These are phyloP conservation scores for Pungitius pungitius DNA, from an alignment of 2,113 vertebrate species.

Conservation along the genomic window DNA sequence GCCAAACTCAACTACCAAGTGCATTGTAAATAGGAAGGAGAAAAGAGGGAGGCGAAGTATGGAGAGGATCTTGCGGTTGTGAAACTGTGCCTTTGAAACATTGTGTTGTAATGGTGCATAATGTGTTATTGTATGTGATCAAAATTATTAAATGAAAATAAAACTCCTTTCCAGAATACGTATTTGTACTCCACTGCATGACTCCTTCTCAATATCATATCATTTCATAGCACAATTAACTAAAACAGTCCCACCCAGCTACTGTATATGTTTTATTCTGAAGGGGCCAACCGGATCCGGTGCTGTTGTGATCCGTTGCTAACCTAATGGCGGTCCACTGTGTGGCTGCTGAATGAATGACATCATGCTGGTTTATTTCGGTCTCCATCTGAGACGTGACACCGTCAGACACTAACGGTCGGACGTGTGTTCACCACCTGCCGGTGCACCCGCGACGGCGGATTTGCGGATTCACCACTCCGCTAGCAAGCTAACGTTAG, in stretches of 20 bases:
- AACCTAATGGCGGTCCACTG: neutral
- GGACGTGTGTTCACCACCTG: neutral
- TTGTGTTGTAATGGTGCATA: neutral
- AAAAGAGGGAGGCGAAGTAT: neutral
- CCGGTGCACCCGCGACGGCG: conserved; percentile 17
- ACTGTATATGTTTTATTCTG: neutral
- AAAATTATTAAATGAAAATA: neutral
- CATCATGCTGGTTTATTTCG: conserved; percentile 49
- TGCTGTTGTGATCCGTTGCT: rapidly evolving
- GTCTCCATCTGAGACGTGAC: conserved; percentile 46
- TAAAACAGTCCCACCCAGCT: rapidly evolving
- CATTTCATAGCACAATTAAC: neutral
- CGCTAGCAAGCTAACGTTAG: conserved; percentile 17
- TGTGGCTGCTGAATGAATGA: conserved; percentile 44
- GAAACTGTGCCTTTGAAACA: neutral
- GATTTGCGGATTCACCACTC: neutral
- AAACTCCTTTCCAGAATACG: neutral
- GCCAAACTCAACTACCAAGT: conserved; percentile 73
- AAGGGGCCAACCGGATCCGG: conserved; percentile 15
- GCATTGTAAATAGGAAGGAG: conserved; percentile 59
- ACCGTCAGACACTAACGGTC: conserved; percentile 14
- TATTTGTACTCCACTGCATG: neutral
- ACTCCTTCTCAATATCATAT: neutral
- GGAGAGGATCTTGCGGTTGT: neutral
- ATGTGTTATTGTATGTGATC: neutral